Evolutionary conservation across 2,888 invertebrate species (phyloP), one percentile per base, ranked within the genome.

Genomic region (Cinara cedri): DNA sequence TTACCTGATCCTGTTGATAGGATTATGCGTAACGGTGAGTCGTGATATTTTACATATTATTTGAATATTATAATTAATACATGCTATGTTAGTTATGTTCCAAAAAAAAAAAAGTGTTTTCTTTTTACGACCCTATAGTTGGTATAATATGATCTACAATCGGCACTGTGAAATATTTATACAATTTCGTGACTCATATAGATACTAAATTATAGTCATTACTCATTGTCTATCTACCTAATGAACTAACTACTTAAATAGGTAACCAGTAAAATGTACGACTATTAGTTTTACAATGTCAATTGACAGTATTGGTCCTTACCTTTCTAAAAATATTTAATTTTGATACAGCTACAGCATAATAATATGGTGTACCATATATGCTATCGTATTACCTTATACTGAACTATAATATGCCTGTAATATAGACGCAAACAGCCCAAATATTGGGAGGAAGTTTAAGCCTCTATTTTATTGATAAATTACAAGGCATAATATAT

Each of bases 21-120:
- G 78, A 70, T 70, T 70, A 26, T 70, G 42, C 34, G 49, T 70
- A 60, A 24, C 42, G 51, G 78, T 78, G 49, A 78, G 78, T 70
- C 66, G 26, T 55, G 4, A n/a, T 42, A 42, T 44, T 42, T 19
- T 46, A 46, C 46, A 46, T 2, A 46, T n/a, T n/a, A n/a, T 46
- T 46, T 46, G 13, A 46, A 46, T 13, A 13, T 46, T 8, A 46
- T 2, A 11, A 21, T 21, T 55, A 55, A 10, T 54, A 54, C 54
- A 8, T 19, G 19, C 19, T 34, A 34, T 34, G 6, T 34, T 4
- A 4, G 34, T 34, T 34, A 6, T 34, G 34, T 34, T 34, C 3
- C 34, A 34, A 34, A 34, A 34, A 34, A 34, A 34, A 34, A 34
- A 34, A 34, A 6, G 6, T 6, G 34, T 34, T 34, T 34, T 34